A percentile compares a stretch with the other conserved stretches of the same genome.
Conservation (phyloP, 2,797 vertebrate genomes). For the Myoxocephalus aenaeus region DNA sequence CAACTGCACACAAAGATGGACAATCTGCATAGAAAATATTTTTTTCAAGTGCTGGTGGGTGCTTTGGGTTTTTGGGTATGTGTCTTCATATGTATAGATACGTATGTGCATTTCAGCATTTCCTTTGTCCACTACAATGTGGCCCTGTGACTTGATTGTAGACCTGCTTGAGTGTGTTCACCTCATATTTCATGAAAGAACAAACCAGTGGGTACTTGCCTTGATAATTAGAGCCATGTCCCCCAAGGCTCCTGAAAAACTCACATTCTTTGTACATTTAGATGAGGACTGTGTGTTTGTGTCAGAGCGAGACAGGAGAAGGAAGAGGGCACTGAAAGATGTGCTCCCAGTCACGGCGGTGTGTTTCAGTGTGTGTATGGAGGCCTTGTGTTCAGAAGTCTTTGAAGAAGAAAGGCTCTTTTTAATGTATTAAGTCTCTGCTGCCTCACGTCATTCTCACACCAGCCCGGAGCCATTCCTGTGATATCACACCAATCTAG, state of each 20-base stretch:
- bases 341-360: conserved; percentile 15
- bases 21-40: too few relatives aligned
- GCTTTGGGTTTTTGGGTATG: not conserved
- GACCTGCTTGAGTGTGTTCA: not conserved
- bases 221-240: conserved; percentile 23
- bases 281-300: conserved; percentile 34
- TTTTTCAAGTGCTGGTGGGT: too few relatives aligned
- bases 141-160: not conserved
- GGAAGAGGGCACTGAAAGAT: conserved; percentile 30
- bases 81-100: not conserved
- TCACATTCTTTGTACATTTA: conserved; percentile 31
- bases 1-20: not conserved
- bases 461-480: conserved; percentile 65
- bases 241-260: conserved; percentile 39
- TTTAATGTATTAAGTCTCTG: conserved; percentile 61
- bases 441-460: conserved; percentile 47
- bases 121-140: not conserved
- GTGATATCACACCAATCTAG: conserved; percentile 65
- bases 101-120: not conserved
- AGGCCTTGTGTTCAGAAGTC: conserved; percentile 52
- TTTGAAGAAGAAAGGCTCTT: conserved; percentile 76
- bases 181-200: conserved; percentile 16
- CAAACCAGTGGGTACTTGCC: conserved; percentile 8
- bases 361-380: not conserved
- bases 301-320: conserved; percentile 26